A percentile compares a stretch with the other conserved stretches of the same genome.
Conservation (phyloP, 2,797 vertebrate genomes). For the Hemitrygon akajei region DNA sequence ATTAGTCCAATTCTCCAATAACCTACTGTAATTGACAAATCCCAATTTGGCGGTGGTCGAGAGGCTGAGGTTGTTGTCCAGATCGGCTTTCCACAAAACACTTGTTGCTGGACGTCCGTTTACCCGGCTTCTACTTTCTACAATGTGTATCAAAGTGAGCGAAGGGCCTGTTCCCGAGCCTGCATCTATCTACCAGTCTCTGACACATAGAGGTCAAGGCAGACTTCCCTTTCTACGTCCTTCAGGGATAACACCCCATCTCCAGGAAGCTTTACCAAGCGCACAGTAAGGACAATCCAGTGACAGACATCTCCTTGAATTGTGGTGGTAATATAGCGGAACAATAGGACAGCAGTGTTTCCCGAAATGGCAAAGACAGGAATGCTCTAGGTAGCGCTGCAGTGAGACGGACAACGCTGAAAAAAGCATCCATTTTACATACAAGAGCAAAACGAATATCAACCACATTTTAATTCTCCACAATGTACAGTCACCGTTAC, state of each 20-base stretch:
- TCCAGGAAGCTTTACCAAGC: too few species aligned
- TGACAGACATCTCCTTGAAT: too few species aligned
- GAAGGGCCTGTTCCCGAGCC: background rate
- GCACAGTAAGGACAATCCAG: background rate
- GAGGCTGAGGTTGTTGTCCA: background rate
- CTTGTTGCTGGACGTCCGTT: background rate
- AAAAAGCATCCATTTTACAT: constrained; percentile 10
- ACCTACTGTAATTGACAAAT: background rate
- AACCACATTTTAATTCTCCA: background rate
- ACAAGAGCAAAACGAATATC: background rate
- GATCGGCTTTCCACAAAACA: background rate
- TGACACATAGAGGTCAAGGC: background rate
- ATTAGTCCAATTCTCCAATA: background rate
- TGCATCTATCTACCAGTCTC: background rate
- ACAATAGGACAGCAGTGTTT: background rate
- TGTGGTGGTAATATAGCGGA: background rate
- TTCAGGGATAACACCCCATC: too few species aligned
- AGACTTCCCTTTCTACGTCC: background rate
- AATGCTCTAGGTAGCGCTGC: background rate
- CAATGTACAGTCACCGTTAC: background rate
- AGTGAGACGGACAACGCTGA: background rate
- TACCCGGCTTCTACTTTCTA: background rate
- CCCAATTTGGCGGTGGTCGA: background rate
- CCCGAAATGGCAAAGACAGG: background rate
- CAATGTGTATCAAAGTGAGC: background rate